Evolutionary conservation across 2,797 vertebrate genomes (phyloP).

Genomic region (Australoheros facetus): DNA sequence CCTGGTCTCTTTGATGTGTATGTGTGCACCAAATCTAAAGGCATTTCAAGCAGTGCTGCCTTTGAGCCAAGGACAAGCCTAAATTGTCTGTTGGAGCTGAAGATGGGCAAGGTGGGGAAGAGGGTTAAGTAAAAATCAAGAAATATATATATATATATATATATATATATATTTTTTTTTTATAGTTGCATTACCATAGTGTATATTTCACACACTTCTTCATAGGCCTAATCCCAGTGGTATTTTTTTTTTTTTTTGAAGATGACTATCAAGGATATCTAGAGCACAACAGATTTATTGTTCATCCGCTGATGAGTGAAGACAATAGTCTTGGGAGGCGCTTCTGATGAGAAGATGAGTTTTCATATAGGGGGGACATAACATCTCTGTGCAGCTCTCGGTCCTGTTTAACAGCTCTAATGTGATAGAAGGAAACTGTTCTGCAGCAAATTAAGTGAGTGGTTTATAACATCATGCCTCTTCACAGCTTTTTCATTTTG

Average conservation of each 20-base stretch:
- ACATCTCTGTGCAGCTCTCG: slow-evolving; percentile 48
- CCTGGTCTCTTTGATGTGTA: slow-evolving; percentile 84
- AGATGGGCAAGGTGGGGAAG: slow-evolving; percentile 60
- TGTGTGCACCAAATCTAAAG: slow-evolving; percentile 80
- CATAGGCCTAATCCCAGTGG: slow-evolving; percentile 59
- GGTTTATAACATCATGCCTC: slow-evolving; percentile 70
- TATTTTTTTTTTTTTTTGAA: slow-evolving; percentile 44
- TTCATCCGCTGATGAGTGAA: slow-evolving; percentile 66
- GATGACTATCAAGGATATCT: slow-evolving; percentile 60
- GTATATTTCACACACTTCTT: slow-evolving; percentile 57
- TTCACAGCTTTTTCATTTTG: slow-evolving; percentile 68
- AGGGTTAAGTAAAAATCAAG: slow-evolving; percentile 74
- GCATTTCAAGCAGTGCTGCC: slow-evolving; percentile 79
- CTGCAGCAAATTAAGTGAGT: slow-evolving; percentile 71
- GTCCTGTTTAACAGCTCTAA: slow-evolving; percentile 70
- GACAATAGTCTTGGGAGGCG: slow-evolving; percentile 65
- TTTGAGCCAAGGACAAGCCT: slow-evolving; percentile 82
- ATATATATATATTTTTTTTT: slow-evolving; percentile 30
- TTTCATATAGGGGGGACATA: slow-evolving; percentile 62
- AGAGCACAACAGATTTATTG: slow-evolving; percentile 60
- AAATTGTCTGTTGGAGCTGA: slow-evolving; percentile 77
- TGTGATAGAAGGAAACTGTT: slow-evolving; percentile 72
- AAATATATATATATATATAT: slow-evolving; percentile 39
- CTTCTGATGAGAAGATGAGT: slow-evolving; percentile 67
- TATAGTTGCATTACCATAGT: slow-evolving; percentile 65